Conservation (phyloP, 2,113 vertebrate species). For the Prionailurus viverrinus region DNA sequence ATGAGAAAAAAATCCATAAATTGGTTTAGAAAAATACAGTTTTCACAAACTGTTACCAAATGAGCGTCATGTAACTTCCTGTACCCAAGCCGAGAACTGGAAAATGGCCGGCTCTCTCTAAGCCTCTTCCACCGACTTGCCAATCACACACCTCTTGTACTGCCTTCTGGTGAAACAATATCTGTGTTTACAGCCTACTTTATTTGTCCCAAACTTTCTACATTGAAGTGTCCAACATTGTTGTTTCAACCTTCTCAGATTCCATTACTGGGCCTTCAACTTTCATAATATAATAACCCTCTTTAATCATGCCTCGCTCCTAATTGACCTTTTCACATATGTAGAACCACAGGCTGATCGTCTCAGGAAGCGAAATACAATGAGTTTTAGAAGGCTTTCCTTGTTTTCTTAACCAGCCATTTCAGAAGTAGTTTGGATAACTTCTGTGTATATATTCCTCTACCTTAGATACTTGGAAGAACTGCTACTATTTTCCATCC, state of each 20-base stretch:
- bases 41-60: not conserved
- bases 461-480: not conserved
- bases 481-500: not conserved
- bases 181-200: not conserved
- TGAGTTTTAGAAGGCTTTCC: not conserved
- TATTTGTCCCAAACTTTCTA: not conserved
- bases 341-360: not conserved
- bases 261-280: not conserved
- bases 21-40: not conserved
- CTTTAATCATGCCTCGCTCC: not conserved
- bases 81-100: not conserved
- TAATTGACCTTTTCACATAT: not conserved
- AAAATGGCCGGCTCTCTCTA: not conserved
- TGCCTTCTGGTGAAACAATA: not conserved
- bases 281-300: not conserved
- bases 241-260: not conserved
- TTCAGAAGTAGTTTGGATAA: not conserved
- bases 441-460: not conserved
- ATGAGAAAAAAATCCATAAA: not conserved
- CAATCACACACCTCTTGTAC: not conserved
- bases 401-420: not conserved
- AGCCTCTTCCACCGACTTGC: not conserved
- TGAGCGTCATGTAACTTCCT: not conserved
- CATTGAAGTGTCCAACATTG: not conserved
- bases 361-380: conserved; percentile 12